Evolutionary conservation across 2,113 vertebrate genomes (phyloP).

Genomic region (Gadus macrocephalus): DNA sequence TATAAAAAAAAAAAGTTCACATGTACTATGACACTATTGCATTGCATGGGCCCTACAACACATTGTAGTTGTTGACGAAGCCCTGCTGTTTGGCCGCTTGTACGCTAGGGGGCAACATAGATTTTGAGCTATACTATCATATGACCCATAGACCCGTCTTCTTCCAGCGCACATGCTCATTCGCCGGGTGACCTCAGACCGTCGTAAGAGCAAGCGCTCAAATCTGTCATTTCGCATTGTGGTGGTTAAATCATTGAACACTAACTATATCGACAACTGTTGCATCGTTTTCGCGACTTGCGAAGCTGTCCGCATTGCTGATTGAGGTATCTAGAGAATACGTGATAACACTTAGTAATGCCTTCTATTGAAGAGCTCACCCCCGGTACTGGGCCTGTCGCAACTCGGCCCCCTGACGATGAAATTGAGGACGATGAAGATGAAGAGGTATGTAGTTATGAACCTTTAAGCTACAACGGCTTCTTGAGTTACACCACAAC

Average conservation of each 20-base stretch:
- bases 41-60: too few species aligned
- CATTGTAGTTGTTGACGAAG: too few species aligned
- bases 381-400: conserved; percentile 64
- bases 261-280: not conserved
- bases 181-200: conserved; percentile 67
- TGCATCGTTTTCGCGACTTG: conserved; percentile 12
- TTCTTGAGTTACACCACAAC: too few species aligned
- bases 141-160: conserved; percentile 37
- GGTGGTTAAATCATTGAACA: too few species aligned
- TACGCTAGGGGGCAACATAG: not conserved
- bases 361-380: conserved; percentile 68
- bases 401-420: conserved; percentile 66
- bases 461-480: too few species aligned
- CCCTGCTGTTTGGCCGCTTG: too few species aligned
- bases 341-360: conserved; percentile 41
- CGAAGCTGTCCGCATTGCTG: too few species aligned
- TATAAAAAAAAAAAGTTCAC: too few species aligned
- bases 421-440: conserved; percentile 78
- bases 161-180: conserved; percentile 55
- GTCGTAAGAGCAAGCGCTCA: conserved; percentile 3
- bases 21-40: too few species aligned
- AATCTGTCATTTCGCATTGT: not conserved
- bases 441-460: conserved; percentile 64
- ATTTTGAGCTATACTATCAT: not conserved
- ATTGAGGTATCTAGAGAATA: too few species aligned